Base-by-base conservation (phyloP, 2,113 vertebrate species). In the Quiscalus mexicanus region DNA sequence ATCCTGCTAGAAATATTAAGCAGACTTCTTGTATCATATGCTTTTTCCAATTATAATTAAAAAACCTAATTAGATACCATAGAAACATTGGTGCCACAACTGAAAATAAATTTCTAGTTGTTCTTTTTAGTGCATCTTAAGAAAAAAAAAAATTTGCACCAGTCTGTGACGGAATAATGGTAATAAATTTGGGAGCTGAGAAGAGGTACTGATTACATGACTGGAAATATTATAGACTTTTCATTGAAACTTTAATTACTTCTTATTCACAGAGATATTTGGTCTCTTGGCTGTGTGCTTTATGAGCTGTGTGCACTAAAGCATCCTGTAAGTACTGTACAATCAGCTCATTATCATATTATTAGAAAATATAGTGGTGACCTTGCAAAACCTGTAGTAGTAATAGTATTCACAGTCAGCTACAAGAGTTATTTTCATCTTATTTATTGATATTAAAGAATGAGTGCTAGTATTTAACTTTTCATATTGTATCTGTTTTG, bases 241-340 rank as follows among this genome's bases (percentile, higher is more conserved):
- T 89, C 27, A 75, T 82, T 91, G 28, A 70, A 84, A 47, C 59
- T n/a, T 88, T 84, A 90, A 91, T 73, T 94, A 49, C 49, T 93
- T 97, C 27, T 95, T 84, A 84, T 96, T 93, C 55, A 65, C 96
- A 99, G 99, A 96, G 99, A 99, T 95, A 97, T 99, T 96, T 99
- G 99, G 99, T 99, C 99, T 96, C 98, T 99, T 96, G 99, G 99
- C 69, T 99, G 99, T 76, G 98, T 99, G 90, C 97, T 99, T 39
- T 99, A 99, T 95, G 99, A 99, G 80, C 98, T 99, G 39, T 99
- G 99, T 92, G 96, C 98, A 47, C 97, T 99, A 64, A 99, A 94
- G 82, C 99, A 98, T 97, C 99, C 99, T 86, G 99, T 99, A 97
- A 99, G 98, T 98, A 96, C 53, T 24, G 41, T 67, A 23, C 23